Conservation (phyloP, 2,113 vertebrate genomes). For the Tauraco erythrolophus region DNA sequence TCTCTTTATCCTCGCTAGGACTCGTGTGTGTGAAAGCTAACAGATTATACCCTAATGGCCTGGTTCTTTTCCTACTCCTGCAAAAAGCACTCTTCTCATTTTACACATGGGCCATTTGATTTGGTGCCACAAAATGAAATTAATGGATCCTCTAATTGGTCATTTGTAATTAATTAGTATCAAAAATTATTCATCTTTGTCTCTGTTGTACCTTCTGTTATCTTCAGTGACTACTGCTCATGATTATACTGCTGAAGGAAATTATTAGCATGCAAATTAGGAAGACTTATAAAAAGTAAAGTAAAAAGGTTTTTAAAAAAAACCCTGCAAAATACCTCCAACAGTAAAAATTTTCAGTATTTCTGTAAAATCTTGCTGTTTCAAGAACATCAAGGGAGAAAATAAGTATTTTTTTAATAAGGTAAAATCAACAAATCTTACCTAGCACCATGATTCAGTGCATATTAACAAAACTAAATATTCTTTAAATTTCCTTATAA, state of each 20-base stretch:
- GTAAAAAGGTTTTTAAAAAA: background rate
- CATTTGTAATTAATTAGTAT: conserved; percentile 51
- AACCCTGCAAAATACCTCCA: accelerated
- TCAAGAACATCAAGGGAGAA: background rate
- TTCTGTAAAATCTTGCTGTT: background rate
- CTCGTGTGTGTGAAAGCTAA: background rate
- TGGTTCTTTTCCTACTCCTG: background rate
- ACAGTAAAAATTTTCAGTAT: background rate
- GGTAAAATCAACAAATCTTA: background rate
- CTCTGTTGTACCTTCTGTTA: background rate
- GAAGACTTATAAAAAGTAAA: background rate
- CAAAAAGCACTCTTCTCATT: background rate
- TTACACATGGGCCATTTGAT: background rate
- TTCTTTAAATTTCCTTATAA: background rate
- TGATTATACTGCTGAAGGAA: background rate
- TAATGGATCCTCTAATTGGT: background rate
- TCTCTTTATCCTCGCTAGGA: conserved; percentile 15
- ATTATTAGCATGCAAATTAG: background rate
- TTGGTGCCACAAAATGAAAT: conserved; percentile 40
- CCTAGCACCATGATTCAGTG: background rate
- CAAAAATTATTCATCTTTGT: conserved; percentile 1
- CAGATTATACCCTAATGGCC: conserved; percentile 27
- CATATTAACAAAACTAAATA: background rate
- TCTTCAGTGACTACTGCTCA: background rate
- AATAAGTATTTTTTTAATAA: background rate